A percentile compares a stretch with the other conserved stretches of the same genome.
Conservation (phyloP, 2,113 vertebrate species). For the Lamprologus callipterus region DNA sequence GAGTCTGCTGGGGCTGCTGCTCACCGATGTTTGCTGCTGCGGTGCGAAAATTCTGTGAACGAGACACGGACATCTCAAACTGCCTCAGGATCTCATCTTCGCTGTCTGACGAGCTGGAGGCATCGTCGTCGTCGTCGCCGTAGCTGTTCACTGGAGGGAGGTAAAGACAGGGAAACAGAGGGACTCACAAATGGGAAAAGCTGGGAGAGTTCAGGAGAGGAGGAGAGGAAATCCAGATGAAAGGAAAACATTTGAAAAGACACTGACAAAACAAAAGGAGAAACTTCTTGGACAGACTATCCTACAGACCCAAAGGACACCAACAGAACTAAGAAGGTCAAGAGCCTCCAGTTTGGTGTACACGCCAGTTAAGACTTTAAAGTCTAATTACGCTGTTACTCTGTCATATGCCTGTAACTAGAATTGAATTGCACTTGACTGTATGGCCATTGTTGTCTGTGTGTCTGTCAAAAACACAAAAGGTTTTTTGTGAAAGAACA, state of each 20-base stretch:
- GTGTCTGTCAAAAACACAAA: neutral
- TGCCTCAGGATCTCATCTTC: slow-evolving; percentile 77
- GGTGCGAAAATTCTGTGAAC: slow-evolving; percentile 72
- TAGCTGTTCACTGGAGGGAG: slow-evolving; percentile 69
- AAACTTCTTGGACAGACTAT: neutral
- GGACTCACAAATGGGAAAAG: neutral
- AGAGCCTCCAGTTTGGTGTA: neutral
- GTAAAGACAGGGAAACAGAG: neutral
- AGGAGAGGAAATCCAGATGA: neutral
- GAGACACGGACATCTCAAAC: slow-evolving; percentile 79
- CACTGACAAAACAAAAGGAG: neutral
- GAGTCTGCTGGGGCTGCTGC: slow-evolving; percentile 27
- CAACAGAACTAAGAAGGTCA: neutral
- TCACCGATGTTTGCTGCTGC: slow-evolving; percentile 28
- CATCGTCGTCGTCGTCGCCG: slow-evolving; percentile 64
- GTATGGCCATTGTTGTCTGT: neutral
- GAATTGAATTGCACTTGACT: neutral
- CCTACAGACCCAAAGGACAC: neutral
- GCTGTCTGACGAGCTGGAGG: slow-evolving; percentile 74
- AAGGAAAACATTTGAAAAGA: neutral
- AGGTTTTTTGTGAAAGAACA: neutral
- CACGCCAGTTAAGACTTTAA: neutral
- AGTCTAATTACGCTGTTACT: neutral
- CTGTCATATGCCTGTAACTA: neutral
- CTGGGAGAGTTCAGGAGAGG: neutral